A percentile compares a stretch with the other conserved stretches of the same genome.
These are phyloP conservation scores for Tethya wilhelma DNA, from an alignment of 37 sponge, comb jelly and placozoan species.

Conservation along the genomic window DNA sequence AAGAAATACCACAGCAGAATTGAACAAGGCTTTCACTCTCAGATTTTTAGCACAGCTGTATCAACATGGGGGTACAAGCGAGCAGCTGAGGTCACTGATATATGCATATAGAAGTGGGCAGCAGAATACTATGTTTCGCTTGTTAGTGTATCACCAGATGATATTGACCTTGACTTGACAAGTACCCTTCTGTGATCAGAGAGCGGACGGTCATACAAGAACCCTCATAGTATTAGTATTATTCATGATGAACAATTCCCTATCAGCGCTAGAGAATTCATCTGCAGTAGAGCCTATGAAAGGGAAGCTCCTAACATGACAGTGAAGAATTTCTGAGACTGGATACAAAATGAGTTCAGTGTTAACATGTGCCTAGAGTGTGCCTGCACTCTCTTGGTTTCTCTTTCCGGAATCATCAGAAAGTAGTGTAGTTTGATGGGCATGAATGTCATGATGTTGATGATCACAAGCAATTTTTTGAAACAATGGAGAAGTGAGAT, in stretches of 20 bases:
- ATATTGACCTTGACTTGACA: neutral
- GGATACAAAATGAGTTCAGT: constrained; percentile 2
- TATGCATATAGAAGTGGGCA: neutral
- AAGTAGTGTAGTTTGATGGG: constrained; percentile 63
- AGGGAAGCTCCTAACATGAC: constrained; percentile 57
- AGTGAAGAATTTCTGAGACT: constrained; percentile 9
- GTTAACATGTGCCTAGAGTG: neutral
- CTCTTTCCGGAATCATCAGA: neutral
- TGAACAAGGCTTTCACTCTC: no score
- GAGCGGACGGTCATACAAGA: neutral
- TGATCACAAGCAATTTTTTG: neutral
- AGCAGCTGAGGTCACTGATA: neutral
- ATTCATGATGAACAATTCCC: constrained; percentile 7
- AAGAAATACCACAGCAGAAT: no score
- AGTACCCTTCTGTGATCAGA: neutral
- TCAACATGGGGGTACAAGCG: neutral
- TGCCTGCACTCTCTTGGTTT: constrained; percentile 51
- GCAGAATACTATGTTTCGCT: neutral
- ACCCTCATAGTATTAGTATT: neutral
- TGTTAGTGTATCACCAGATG: neutral
- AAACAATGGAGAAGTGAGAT: no score
- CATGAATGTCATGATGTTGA: constrained; percentile 61
- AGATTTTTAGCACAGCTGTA: no score
- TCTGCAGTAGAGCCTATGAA: constrained; percentile 2
- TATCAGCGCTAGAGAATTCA: constrained; percentile 6